Percentiles rank a stretch among this genome's conserved stretches.
Conservation (phyloP, 2,113 vertebrate genomes). For the Heloderma charlesbogerti region DNA sequence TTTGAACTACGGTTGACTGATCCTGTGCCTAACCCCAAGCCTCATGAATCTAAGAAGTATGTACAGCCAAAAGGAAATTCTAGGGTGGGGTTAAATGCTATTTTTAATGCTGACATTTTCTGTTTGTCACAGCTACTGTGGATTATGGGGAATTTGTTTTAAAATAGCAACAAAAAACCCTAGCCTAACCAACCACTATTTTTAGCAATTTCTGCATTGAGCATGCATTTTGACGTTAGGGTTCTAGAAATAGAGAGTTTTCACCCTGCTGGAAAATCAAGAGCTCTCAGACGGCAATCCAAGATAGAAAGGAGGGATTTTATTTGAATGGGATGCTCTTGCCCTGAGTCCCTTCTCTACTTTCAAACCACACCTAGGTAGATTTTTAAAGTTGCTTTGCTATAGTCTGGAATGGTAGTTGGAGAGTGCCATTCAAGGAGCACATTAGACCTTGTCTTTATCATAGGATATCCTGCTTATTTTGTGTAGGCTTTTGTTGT, state of each 20-base stretch:
- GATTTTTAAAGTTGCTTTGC: neutral
- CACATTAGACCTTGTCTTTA: neutral
- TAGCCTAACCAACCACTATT: neutral
- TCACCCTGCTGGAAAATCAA: neutral
- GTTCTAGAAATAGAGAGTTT: neutral
- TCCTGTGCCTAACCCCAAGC: conserved; percentile 86
- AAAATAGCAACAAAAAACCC: neutral
- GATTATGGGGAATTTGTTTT: neutral
- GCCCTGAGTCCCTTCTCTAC: neutral
- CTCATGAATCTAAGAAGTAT: conserved; percentile 87
- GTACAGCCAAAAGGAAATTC: conserved; percentile 64
- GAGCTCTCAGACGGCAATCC: neutral
- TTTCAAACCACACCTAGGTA: neutral
- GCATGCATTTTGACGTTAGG: neutral
- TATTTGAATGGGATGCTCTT: neutral
- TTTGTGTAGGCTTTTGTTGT: neutral
- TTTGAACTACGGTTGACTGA: conserved; percentile 94
- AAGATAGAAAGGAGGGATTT: neutral
- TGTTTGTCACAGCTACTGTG: neutral
- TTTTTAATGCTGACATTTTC: neutral
- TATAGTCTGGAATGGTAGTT: neutral
- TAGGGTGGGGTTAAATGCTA: conserved; percentile 9
- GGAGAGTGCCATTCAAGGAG: neutral
- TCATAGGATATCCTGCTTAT: neutral
- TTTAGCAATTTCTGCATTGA: neutral